A percentile compares a stretch with the other conserved stretches of the same genome.
Conservation (phyloP, 2,113 vertebrate genomes). For the Zingel zingel region DNA sequence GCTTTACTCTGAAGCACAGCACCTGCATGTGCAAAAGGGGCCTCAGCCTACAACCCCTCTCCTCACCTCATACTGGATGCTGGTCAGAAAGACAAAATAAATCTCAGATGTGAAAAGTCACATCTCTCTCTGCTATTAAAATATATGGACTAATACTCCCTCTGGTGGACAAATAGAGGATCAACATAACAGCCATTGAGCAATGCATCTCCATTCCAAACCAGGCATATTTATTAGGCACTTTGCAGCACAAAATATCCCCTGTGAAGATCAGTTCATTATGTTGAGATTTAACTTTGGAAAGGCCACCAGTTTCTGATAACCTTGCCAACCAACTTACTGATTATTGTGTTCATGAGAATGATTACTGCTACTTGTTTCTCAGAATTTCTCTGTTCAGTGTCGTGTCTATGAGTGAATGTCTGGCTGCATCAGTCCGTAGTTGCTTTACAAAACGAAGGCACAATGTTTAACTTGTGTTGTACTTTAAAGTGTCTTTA, state of each 20-base stretch:
- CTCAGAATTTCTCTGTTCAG: conserved; percentile 66
- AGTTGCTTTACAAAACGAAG: conserved; percentile 62
- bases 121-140: conserved; percentile 31
- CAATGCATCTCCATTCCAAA: conserved; percentile 27
- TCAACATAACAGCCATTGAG: conserved; percentile 5
- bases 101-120: conserved; percentile 30
- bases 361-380: conserved; percentile 66
- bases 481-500: conserved; percentile 24
- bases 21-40: conserved; percentile 67
- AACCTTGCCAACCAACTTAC: conserved; percentile 57
- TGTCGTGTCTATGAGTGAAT: conserved; percentile 71
- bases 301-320: conserved; percentile 49
- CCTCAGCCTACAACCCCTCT: conserved; percentile 25
- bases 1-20: conserved; percentile 51
- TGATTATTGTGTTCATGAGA: conserved; percentile 72
- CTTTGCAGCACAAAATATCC: conserved; percentile 64
- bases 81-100: conserved; percentile 36
- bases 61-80: conserved; percentile 41
- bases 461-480: conserved; percentile 67
- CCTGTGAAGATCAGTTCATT: conserved; percentile 34
- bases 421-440: conserved; percentile 58
- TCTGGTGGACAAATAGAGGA: conserved; percentile 64
- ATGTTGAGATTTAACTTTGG: conserved; percentile 33
- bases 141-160: conserved; percentile 44
- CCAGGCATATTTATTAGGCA: conserved; percentile 41